Conservation (phyloP, 2,888 invertebrate genomes). For the Idaea biselata region DNA sequence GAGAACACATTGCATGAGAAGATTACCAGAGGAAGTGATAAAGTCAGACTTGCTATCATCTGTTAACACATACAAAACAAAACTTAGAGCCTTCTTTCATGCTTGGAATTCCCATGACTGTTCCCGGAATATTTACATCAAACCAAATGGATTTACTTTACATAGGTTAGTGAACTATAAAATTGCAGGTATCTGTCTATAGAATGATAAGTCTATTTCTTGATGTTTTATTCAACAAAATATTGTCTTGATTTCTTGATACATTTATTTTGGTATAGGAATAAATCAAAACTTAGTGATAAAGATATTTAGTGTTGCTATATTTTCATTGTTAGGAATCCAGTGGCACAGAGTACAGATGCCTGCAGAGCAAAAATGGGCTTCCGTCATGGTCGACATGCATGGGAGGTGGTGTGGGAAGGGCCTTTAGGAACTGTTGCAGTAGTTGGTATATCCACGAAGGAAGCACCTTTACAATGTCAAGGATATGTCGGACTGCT, state of each 20-base stretch:
- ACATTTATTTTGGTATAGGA: too few species aligned
- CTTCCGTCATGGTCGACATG: constrained; percentile 94
- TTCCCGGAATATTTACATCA: constrained; percentile 97
- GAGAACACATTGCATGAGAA: constrained; percentile 93
- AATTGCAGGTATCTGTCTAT: constrained; percentile 82
- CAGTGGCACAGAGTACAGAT: constrained; percentile 99
- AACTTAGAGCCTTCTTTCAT: constrained; percentile 95
- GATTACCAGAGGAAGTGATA: constrained; percentile 90
- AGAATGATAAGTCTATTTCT: too few species aligned
- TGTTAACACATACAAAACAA: constrained; percentile 94
- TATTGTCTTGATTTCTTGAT: too few species aligned
- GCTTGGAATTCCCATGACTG: constrained; percentile 99
- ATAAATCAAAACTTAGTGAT: neutral
- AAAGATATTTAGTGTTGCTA: neutral
- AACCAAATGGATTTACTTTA: constrained; percentile 97
- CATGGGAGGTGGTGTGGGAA: constrained; percentile 99
- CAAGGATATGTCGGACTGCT: constrained; percentile 97
- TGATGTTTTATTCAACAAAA: too few species aligned
- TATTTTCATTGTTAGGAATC: constrained; percentile 84
- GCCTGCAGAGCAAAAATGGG: constrained; percentile 95
- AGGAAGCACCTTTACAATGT: constrained; percentile 95
- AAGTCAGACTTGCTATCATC: constrained; percentile 95
- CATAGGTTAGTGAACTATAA: constrained; percentile 83
- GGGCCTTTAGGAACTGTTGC: constrained; percentile 99
- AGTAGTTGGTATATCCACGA: constrained; percentile 96